Evolutionary conservation across 2,797 vertebrate genomes (phyloP), one percentile per base, ranked within the genome.

Genomic region (Sebastes taczanowskii): DNA sequence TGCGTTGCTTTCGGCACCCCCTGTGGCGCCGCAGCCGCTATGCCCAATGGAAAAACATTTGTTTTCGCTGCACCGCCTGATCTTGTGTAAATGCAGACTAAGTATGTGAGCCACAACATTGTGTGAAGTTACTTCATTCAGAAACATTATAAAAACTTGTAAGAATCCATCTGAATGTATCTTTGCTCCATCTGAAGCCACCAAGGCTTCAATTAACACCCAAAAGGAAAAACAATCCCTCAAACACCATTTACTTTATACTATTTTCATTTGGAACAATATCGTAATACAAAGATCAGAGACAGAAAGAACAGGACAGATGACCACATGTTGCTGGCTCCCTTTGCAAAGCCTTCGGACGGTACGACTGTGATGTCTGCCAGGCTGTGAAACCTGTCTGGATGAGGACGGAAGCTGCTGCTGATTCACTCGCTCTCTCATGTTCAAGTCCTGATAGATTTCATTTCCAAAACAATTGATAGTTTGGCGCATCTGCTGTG

Each of bases 401-500:
- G 80, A 77, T 30, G 71, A 81, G 65, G 49, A 71, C 49, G 1
- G 46, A 71, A 25, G 80, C 72, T 68, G 63, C 76, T 70, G 71
- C 56, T 73, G 35, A 38, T 38, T 77, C 76, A 22, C 76, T 76
- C 25, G 20, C 67, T 67, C 78, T 75, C 71, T 77, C 77, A 55
- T 84, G 83, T 80, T 71, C 53, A 63, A 73, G 55, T 78, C 82
- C 86, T 70, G 81, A 87, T 82, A 84, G 88, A 89, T 89, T 89
- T 91, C 22, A 82, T 86, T 88, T 86, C 82, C 81, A 76, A 68
- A 86, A 91, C 87, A 93, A 87, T 81, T 86, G 88, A 88, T 86
- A 75, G 87, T 92, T 92, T 90, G 87, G 87, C 81, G 71, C 83
- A 91, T 93, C 89, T 94, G 94, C 78, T 85, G 74, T 74, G 86